These are phyloP conservation scores for Pollimyrus isidori DNA, from an alignment of 2,113 vertebrate species.

Conservation along the genomic window DNA sequence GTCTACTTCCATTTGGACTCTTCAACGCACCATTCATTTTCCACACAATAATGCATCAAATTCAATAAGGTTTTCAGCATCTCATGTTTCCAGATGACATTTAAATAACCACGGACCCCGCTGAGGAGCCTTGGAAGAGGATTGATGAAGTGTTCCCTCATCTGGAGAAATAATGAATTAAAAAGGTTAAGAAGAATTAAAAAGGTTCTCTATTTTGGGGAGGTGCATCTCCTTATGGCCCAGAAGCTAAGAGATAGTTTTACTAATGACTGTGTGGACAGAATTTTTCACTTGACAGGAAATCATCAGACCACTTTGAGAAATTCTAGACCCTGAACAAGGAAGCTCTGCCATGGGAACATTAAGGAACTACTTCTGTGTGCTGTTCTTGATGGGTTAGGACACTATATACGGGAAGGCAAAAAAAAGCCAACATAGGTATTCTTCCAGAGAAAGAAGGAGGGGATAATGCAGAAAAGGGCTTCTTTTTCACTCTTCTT, in stretches of 20 bases:
- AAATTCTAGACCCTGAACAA: not conserved
- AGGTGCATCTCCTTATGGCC: not conserved
- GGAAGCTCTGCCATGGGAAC: not conserved
- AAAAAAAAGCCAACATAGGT: not conserved
- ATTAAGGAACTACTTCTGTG: not conserved
- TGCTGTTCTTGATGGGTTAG: not conserved
- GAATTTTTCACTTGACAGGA: not conserved
- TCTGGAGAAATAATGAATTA: not conserved
- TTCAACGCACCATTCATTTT: not conserved
- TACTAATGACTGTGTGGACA: not conserved
- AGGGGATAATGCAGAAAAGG: not conserved
- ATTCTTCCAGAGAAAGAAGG: not conserved
- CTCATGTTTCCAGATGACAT: not conserved
- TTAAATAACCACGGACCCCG: not conserved
- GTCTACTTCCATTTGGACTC: not conserved
- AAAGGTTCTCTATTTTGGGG: not conserved
- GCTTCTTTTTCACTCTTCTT: not conserved
- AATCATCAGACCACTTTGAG: not conserved
- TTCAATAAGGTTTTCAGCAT: not conserved
- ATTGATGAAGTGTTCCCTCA: not conserved
- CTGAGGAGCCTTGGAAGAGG: not conserved
- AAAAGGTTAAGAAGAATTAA: too few relatives aligned
- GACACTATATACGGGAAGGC: not conserved
- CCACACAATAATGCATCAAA: not conserved
- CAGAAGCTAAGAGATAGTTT: not conserved